Evolutionary conservation across 2,797 vertebrate genomes (phyloP).

Genomic region (Channa striata): DNA sequence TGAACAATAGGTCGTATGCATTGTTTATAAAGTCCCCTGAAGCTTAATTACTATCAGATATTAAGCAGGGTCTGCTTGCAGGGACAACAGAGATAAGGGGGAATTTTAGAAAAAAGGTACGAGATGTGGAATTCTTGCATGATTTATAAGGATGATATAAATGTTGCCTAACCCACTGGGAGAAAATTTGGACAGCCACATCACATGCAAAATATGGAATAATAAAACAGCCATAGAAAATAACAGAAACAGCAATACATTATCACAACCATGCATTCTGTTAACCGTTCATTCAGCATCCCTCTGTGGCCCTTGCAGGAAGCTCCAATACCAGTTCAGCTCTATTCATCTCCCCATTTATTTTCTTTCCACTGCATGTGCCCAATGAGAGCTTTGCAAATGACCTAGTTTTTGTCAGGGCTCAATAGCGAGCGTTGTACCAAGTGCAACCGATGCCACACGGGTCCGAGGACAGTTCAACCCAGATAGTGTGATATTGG

Average conservation of each 20-base stretch:
- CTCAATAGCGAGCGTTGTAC: constrained; percentile 76
- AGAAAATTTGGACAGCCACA: constrained; percentile 41
- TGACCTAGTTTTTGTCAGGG: constrained; percentile 81
- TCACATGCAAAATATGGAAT: constrained; percentile 30
- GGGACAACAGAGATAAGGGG: neutral
- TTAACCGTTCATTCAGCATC: constrained; percentile 57
- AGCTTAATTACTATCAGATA: constrained; percentile 63
- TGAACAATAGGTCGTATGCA: constrained; percentile 62
- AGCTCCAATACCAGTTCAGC: constrained; percentile 66
- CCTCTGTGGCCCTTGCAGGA: constrained; percentile 65
- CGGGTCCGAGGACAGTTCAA: constrained; percentile 53
- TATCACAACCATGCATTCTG: constrained; percentile 48
- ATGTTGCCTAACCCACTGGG: constrained; percentile 51
- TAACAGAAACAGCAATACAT: constrained; percentile 32
- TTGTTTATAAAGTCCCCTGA: constrained; percentile 49
- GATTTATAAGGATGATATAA: constrained; percentile 50
- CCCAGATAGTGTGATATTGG: constrained; percentile 65
- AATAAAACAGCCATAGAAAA: constrained; percentile 30
- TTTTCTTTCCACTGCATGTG: constrained; percentile 72
- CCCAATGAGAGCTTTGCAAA: constrained; percentile 71
- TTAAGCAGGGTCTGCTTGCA: constrained; percentile 32
- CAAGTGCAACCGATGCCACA: constrained; percentile 72
- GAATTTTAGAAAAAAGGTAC: constrained; percentile 35
- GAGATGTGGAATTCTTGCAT: constrained; percentile 48
- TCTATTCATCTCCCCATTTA: constrained; percentile 68